A percentile compares a stretch with the other conserved stretches of the same genome.
Conservation (phyloP, 2,113 vertebrate species). For the Psammodynastes pulverulentus region DNA sequence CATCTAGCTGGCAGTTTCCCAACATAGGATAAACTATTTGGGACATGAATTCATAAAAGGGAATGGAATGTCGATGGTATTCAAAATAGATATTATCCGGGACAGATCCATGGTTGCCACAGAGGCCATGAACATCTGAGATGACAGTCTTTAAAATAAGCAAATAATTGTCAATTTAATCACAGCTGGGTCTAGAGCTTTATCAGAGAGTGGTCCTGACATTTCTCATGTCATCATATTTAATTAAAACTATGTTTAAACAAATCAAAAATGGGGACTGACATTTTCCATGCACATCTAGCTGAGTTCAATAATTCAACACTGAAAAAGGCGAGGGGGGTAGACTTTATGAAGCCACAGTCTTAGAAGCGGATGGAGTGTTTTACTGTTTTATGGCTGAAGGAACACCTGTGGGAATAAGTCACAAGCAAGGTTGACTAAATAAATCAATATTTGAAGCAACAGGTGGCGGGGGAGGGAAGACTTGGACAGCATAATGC, state of each 20-base stretch:
- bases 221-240: conserved; percentile 44
- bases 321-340: conserved; percentile 1
- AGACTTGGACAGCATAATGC: not conserved
- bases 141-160: conserved; percentile 22
- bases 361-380: conserved; percentile 24
- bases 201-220: conserved; percentile 36
- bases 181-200: conserved; percentile 22
- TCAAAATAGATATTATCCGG: not conserved
- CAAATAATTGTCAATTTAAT: conserved; percentile 41
- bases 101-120: not conserved
- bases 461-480: not conserved
- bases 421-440: conserved; percentile 18
- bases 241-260: conserved; percentile 58
- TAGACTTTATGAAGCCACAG: not conserved
- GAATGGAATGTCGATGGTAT: not conserved
- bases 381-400: conserved; percentile 24
- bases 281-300: conserved; percentile 41
- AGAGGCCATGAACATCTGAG: not conserved
- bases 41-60: not conserved
- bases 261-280: conserved; percentile 41
- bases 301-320: conserved; percentile 28
- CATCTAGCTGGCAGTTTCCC: not conserved
- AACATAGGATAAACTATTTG: not conserved
- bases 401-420: conserved; percentile 39
- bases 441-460: conserved; percentile 34